Evolutionary conservation across 1,140 invertebrate species (phyloP).

Genomic region (Monochamus saltuarius): DNA sequence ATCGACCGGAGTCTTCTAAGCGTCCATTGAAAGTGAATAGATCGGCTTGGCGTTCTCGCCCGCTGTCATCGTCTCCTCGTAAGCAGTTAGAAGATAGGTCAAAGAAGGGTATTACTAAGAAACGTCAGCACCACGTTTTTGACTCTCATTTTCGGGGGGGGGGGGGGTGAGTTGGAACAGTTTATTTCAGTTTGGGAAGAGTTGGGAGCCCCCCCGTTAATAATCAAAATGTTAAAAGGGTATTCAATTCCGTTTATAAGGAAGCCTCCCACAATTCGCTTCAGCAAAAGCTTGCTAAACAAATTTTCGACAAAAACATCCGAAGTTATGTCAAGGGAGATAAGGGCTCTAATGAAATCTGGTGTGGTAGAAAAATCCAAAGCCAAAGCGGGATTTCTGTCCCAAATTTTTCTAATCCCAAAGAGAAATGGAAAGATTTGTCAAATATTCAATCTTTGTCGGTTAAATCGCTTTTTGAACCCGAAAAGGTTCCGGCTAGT

Average conservation of each 20-base stretch:
- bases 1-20: not conserved
- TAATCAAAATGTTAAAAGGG: too few relatives aligned
- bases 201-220: too few relatives aligned
- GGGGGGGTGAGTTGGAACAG: too few relatives aligned
- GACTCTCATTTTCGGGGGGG: too few relatives aligned
- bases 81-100: too few relatives aligned
- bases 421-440: conserved; percentile 5
- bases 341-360: not conserved
- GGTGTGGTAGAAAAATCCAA: conserved; percentile 1
- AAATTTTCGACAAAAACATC: not conserved
- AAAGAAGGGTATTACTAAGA: too few relatives aligned
- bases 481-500: conserved; percentile 25
- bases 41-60: not conserved
- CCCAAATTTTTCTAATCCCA: conserved; percentile 12
- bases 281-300: too few relatives aligned
- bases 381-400: conserved; percentile 2
- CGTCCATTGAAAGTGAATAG: not conserved
- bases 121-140: too few relatives aligned
- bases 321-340: not conserved
- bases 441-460: conserved; percentile 15
- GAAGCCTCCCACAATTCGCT: too few relatives aligned
- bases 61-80: too few relatives aligned
- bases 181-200: too few relatives aligned
- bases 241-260: too few relatives aligned
- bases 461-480: not conserved